Conservation (phyloP, 2,888 invertebrate species). For the Zonitis immaculata region DNA sequence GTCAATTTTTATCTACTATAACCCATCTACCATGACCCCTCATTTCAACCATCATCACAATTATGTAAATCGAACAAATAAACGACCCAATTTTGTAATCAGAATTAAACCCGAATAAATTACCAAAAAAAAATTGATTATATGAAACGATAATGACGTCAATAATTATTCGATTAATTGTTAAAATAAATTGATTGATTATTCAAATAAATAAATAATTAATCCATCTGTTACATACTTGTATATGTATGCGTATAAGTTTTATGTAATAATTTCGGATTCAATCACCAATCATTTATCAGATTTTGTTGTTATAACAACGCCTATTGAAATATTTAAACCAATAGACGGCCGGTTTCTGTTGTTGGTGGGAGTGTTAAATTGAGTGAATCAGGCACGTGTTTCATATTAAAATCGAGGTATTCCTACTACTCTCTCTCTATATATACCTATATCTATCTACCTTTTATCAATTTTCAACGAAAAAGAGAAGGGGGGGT, state of each 20-base stretch:
- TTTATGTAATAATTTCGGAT: background rate
- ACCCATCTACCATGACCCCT: background rate
- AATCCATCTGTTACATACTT: too few species aligned
- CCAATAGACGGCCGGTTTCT: background rate
- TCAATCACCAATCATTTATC: background rate
- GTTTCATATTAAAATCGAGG: constrained; percentile 27
- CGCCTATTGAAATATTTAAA: background rate
- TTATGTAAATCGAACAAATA: background rate
- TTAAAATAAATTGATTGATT: too few species aligned
- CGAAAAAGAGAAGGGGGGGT: background rate
- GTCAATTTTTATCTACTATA: too few species aligned
- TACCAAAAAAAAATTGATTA: constrained; percentile 5
- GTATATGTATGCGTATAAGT: too few species aligned
- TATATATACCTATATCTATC: too few species aligned
- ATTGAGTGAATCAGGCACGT: constrained; percentile 32
- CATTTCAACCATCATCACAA: constrained; percentile 18
- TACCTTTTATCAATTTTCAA: background rate
- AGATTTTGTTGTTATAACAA: background rate
- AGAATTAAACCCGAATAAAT: constrained; percentile 31
- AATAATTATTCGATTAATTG: too few species aligned
- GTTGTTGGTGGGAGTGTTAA: constrained; percentile 4
- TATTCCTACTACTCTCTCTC: too few species aligned
- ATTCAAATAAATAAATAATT: too few species aligned
- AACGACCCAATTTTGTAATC: constrained; percentile 27
- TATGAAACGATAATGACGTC: too few species aligned